phyloP scores from a whole-genome alignment of 2,797 vertebrate genomes.

The Hoplostethus mediterraneus region DNA sequence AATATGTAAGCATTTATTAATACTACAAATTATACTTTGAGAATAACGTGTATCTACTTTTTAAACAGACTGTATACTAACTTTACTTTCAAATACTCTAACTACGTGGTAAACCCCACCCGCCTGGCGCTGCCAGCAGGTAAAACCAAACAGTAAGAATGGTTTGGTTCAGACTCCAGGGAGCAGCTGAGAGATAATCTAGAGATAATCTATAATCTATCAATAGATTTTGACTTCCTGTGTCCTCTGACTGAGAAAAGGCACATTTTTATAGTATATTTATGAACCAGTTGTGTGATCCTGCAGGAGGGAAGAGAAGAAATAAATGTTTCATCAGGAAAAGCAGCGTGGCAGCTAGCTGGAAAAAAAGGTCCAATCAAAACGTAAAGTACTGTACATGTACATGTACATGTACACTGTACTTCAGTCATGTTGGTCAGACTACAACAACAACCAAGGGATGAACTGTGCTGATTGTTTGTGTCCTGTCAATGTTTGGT shows the following conservation, averaged over 20 bases:
- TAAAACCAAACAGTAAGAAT: too few species aligned
- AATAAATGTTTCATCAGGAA: slow-evolving; percentile 32
- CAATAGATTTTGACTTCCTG: background rate
- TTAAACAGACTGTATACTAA: too few species aligned
- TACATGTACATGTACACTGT: too few species aligned
- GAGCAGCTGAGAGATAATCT: too few species aligned
- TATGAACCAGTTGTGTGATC: background rate
- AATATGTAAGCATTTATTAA: too few species aligned
- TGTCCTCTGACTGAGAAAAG: background rate
- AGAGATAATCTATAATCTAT: too few species aligned
- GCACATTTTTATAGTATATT: background rate
- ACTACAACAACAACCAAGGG: slow-evolving; percentile 50
- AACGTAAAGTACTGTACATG: slow-evolving; percentile 46
- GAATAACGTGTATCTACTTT: too few species aligned
- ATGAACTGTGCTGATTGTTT: slow-evolving; percentile 28
- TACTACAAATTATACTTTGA: too few species aligned
- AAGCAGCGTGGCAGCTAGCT: slow-evolving; percentile 6
- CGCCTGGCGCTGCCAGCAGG: too few species aligned
- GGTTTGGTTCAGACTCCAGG: too few species aligned
- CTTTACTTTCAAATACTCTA: too few species aligned
- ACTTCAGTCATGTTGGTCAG: slow-evolving; percentile 57
- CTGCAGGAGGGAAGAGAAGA: slow-evolving; percentile 7
- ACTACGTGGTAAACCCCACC: too few species aligned
- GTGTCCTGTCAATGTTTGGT: background rate
- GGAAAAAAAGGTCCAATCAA: background rate